A percentile compares a stretch with the other conserved stretches of the same genome.
phyloP scores from a whole-genome alignment of 2,888 invertebrate genomes.

The Spicauda simplicius region DNA sequence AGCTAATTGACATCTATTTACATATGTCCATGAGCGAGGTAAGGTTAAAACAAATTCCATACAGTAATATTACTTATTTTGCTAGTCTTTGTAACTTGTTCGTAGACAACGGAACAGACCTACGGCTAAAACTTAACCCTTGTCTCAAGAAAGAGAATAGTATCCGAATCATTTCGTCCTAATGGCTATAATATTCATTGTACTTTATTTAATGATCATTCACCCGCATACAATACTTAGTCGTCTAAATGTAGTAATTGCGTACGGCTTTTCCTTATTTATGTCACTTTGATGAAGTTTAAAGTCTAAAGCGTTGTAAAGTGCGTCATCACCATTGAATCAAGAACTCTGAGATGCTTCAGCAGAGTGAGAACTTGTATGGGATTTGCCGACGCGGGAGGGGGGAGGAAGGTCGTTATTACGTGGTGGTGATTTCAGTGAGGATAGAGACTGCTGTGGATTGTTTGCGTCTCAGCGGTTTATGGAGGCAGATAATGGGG shows the following conservation, averaged over 20 bases:
- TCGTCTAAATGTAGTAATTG: constrained; percentile 41
- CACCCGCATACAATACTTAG: background rate
- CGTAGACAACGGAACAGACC: no score
- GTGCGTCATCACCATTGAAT: constrained; percentile 55
- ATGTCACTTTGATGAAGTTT: constrained; percentile 71
- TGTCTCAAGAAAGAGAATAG: no score
- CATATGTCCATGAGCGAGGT: no score
- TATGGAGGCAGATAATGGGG: constrained; percentile 73
- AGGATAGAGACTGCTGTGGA: constrained; percentile 64
- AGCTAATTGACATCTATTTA: no score
- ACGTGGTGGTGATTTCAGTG: constrained; percentile 59
- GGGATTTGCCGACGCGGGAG: constrained; percentile 28
- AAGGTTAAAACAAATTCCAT: no score
- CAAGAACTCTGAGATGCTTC: constrained; percentile 44
- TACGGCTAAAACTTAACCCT: no score
- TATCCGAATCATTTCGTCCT: background rate
- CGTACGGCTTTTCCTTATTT: constrained; percentile 61
- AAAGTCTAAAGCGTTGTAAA: constrained; percentile 65
- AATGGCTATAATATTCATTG: background rate
- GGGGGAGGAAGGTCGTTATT: constrained; percentile 48
- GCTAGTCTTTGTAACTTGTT: no score
- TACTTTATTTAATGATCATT: background rate
- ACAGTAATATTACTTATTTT: no score
- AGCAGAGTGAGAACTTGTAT: constrained; percentile 14
- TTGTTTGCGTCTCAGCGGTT: constrained; percentile 74